Conservation (phyloP, 1,140 invertebrate genomes). For the Drosophila lini region DNA sequence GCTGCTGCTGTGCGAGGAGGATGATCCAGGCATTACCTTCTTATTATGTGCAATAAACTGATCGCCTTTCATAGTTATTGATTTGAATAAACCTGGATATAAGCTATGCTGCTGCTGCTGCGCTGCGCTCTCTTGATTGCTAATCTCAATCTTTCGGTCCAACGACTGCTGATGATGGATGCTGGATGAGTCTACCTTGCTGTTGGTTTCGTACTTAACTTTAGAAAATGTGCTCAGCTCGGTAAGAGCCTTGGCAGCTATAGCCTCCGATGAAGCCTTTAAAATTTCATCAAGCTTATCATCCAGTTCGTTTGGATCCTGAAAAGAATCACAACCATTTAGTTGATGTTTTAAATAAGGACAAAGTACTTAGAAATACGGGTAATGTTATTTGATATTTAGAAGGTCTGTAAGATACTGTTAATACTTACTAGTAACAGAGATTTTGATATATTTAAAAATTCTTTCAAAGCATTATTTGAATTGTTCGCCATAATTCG, state of each 20-base stretch:
- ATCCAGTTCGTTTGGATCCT: conserved; percentile 64
- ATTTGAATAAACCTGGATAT: conserved; percentile 56
- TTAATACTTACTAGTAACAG: conserved; percentile 54
- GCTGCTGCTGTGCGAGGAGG: conserved; percentile 22
- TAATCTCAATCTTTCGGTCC: conserved; percentile 38
- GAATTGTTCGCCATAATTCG: conserved; percentile 75
- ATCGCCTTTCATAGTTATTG: conserved; percentile 41
- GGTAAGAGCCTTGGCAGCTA: conserved; percentile 82
- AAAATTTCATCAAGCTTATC: conserved; percentile 68
- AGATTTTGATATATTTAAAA: conserved; percentile 53
- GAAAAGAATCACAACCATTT: conserved; percentile 14
- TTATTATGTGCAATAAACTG: conserved; percentile 35
- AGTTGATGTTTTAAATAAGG: background rate
- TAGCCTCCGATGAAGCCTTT: conserved; percentile 78
- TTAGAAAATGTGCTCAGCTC: conserved; percentile 82
- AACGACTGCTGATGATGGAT: conserved; percentile 11
- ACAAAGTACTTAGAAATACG: background rate
- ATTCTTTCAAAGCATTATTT: conserved; percentile 66
- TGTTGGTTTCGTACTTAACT: conserved; percentile 56
- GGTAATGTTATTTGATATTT: background rate
- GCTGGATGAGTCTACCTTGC: conserved; percentile 34
- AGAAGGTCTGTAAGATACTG: background rate
- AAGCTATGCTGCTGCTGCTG: conserved; percentile 30
- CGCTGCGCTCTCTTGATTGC: conserved; percentile 35
- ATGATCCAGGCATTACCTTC: conserved; percentile 20